Conservation (phyloP, 2,113 vertebrate genomes). For the Odontesthes bonariensis region DNA sequence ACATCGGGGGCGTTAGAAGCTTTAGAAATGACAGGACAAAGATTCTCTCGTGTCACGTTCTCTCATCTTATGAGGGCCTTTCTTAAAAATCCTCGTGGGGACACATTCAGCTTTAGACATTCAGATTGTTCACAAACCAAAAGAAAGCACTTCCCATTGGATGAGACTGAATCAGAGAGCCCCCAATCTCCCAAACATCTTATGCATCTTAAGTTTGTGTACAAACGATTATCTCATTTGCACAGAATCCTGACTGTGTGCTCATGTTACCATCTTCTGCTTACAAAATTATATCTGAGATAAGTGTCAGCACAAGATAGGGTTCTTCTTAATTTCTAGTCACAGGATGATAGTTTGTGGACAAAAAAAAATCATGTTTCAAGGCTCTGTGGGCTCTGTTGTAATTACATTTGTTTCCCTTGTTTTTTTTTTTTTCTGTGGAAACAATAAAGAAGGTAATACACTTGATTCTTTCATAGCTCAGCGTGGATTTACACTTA, state of each 20-base stretch:
- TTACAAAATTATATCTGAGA: neutral
- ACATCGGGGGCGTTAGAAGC: constrained; percentile 28
- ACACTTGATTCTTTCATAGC: neutral
- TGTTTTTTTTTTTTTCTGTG: neutral
- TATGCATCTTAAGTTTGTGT: neutral
- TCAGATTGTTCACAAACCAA: neutral
- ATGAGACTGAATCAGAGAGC: neutral
- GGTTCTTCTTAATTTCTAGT: neutral
- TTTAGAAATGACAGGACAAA: constrained; percentile 39
- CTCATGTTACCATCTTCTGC: neutral
- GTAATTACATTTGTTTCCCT: neutral
- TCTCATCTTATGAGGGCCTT: neutral
- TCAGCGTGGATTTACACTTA: accelerated
- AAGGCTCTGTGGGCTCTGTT: neutral
- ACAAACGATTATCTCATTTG: neutral
- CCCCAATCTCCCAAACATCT: neutral
- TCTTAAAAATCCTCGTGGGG: constrained; percentile 5
- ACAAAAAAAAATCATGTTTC: neutral
- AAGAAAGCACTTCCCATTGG: neutral
- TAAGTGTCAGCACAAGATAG: neutral
- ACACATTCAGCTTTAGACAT: neutral
- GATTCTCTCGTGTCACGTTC: constrained; percentile 9
- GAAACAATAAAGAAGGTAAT: neutral
- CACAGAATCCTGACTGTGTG: neutral
- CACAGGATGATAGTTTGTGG: neutral